Base-by-base conservation (phyloP, 2,113 vertebrate genomes). In the Felis chaus region DNA sequence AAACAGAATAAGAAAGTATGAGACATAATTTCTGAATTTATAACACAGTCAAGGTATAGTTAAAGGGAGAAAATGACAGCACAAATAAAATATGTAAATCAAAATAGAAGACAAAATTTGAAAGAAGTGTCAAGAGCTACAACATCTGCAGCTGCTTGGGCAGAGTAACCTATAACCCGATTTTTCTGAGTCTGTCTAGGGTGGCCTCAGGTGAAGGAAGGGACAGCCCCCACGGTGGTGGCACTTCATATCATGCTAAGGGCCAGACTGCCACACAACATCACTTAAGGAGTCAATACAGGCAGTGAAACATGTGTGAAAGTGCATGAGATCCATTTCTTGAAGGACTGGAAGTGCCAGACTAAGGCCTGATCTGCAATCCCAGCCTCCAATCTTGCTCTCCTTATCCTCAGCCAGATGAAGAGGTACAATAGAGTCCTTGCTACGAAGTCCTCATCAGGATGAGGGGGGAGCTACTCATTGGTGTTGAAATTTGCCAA, bases 371-470 rank as follows among this genome's bases (percentile, higher is more conserved):
- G 98, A 99, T 80, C 53, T 66, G 14, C 13, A 99, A 99, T 39
- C 6, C 1, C 13, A 74, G 53, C 14, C 98, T 99, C 99, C 99
- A 1, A 99, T 99, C 84, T 97, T 99, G 86, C 98, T 99, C 45
- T 99, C 99, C 95, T 99, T 98, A 98, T 8, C 98, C 98, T 99
- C 53, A 99, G 99, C 97, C 99, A 99, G 98, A 99, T 99, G 0
- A 99, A 99, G 95, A 99, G 99, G n/a, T 99, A 99, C 97, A 99
- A 99, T 0, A 99, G 99, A 99, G 91, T 99, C 99, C 6, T 99
- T 99, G 99, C 86, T 99, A 99, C 7, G 99, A 99, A 73, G 98
- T 99, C 86, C 99, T 99, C 39, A 99, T 99, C 85, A 98, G 39
- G 99, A 99, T 36, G 99, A 99, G 89, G 99, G 99, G 36, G 99